Evolutionary conservation across 2,797 vertebrate species (phyloP).

Genomic region (Vireo griseus): DNA sequence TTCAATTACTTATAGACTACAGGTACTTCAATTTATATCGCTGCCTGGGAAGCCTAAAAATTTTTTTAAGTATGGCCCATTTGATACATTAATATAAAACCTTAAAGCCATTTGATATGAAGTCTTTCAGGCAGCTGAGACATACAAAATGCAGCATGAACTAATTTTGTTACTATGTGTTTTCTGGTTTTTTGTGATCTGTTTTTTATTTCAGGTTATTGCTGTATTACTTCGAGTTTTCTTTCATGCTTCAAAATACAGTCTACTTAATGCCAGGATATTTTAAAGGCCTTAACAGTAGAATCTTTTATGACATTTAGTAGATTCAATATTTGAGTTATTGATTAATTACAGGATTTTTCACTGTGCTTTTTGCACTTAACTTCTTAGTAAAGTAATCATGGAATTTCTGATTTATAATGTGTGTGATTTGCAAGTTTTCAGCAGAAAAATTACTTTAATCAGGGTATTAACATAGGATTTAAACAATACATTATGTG

Average conservation of each 20-base stretch:
- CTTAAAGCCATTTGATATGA: neutral
- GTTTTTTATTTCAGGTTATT: neutral
- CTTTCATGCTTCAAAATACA: neutral
- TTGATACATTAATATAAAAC: neutral
- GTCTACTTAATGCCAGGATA: neutral
- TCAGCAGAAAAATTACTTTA: neutral
- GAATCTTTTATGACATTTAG: neutral
- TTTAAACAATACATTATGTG: neutral
- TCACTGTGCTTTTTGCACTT: neutral
- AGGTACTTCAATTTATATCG: neutral
- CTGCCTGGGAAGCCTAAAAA: neutral
- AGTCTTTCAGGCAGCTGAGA: neutral
- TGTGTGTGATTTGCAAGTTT: neutral
- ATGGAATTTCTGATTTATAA: neutral
- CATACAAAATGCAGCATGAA: neutral
- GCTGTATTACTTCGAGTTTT: neutral
- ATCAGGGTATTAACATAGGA: neutral
- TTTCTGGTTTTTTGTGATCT: neutral
- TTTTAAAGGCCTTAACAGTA: neutral
- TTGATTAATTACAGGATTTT: neutral
- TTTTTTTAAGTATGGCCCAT: neutral
- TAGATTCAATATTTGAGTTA: neutral
- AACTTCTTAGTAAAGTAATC: neutral
- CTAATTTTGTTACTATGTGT: neutral
- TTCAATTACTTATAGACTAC: neutral